Percentiles rank a stretch among this genome's conserved stretches.
Evolutionary conservation across 1,140 invertebrate species (phyloP).

Genomic region (Limonius californicus): DNA sequence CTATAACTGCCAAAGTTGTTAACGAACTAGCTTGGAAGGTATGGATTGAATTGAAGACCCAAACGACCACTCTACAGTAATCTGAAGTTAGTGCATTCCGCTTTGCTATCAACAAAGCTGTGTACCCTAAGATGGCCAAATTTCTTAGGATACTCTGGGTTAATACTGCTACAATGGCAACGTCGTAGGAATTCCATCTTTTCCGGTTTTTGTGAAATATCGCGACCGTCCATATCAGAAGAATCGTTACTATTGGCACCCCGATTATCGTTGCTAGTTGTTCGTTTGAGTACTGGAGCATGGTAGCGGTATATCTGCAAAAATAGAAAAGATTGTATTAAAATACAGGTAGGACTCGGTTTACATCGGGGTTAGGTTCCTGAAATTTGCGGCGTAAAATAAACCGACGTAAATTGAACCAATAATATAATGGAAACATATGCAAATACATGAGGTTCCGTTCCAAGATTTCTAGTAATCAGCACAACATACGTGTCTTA

Average conservation of each 20-base stretch:
- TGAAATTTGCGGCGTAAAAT: too few relatives aligned
- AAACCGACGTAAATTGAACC: too few relatives aligned
- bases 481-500: too few relatives aligned
- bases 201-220: conserved; percentile 50
- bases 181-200: conserved; percentile 52
- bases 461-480: too few relatives aligned
- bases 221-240: conserved; percentile 45
- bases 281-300: conserved; percentile 41
- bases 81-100: conserved; percentile 35
- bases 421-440: too few relatives aligned
- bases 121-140: conserved; percentile 45
- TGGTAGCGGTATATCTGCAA: conserved; percentile 8
- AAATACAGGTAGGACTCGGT: too few relatives aligned
- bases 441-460: too few relatives aligned
- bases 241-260: conserved; percentile 46
- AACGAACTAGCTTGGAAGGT: conserved; percentile 54
- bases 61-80: conserved; percentile 50
- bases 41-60: conserved; percentile 51
- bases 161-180: conserved; percentile 50
- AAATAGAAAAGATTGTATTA: too few relatives aligned
- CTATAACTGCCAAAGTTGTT: conserved; percentile 52
- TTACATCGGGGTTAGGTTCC: too few relatives aligned
- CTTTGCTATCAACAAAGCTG: conserved; percentile 42
- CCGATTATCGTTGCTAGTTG: conserved; percentile 46
- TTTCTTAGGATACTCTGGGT: conserved; percentile 48